These are phyloP conservation scores for Romanogobio albipinnatus DNA, from an alignment of 2,113 vertebrate species.

Conservation along the genomic window DNA sequence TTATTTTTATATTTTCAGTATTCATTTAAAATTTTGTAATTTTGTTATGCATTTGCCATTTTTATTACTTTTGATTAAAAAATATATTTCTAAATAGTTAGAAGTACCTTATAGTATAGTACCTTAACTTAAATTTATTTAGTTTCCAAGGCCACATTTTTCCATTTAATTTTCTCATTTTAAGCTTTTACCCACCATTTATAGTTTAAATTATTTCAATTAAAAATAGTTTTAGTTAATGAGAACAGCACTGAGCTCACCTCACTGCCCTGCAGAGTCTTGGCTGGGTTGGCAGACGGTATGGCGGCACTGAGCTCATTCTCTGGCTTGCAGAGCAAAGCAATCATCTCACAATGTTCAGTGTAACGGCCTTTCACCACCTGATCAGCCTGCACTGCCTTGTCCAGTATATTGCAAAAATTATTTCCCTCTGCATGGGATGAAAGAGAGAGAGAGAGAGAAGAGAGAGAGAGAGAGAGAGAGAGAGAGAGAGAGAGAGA, in stretches of 20 bases:
- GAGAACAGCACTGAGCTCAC: constrained; percentile 67
- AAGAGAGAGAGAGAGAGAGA: background rate
- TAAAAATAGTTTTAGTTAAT: background rate
- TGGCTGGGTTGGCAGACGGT: constrained; percentile 95
- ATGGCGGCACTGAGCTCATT: constrained; percentile 88
- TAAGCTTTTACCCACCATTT: background rate
- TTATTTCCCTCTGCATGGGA: constrained; percentile 83
- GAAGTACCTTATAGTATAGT: background rate
- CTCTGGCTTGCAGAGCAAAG: constrained; percentile 91
- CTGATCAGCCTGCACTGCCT: constrained; percentile 91
- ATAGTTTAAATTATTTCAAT: background rate
- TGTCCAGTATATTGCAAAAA: constrained; percentile 85
- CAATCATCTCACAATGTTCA: constrained; percentile 89
- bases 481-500: background rate
- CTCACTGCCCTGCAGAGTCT: constrained; percentile 95
- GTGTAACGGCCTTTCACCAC: constrained; percentile 91
- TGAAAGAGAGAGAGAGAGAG: background rate
- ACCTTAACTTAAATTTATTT: background rate
- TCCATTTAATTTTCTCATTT: background rate
- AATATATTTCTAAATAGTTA: no score
- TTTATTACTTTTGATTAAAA: no score
- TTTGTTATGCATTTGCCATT: no score
- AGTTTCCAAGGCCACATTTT: background rate
- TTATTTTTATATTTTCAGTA: no score
- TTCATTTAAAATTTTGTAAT: no score